These are phyloP conservation scores for Numenius phaeopus DNA, from an alignment of 2,797 vertebrate genomes.

Conservation along the genomic window DNA sequence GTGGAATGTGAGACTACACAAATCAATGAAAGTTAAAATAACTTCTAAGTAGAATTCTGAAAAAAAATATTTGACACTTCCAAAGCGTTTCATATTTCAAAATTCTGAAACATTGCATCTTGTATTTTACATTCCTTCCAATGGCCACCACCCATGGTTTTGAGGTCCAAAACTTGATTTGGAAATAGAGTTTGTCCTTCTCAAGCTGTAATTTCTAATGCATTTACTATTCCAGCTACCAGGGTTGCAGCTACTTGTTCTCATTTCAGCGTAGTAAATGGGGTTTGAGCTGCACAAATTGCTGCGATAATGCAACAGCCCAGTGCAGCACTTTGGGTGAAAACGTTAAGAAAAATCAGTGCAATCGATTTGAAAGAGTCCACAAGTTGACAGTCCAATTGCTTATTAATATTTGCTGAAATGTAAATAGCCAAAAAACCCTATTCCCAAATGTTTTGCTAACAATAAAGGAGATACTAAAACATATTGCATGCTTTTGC, in stretches of 20 bases:
- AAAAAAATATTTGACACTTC: not conserved
- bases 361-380: not conserved
- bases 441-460: not conserved
- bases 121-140: not conserved
- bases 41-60: not conserved
- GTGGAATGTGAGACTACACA: not conserved
- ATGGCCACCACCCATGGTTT: not conserved
- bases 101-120: not conserved
- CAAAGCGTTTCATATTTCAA: not conserved
- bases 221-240: not conserved
- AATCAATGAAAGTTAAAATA: not conserved
- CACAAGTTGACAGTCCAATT: not conserved
- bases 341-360: not conserved
- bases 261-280: not conserved
- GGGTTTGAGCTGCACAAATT: not conserved
- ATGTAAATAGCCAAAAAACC: not conserved
- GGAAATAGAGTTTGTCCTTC: not conserved
- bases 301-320: not conserved
- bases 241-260: not conserved
- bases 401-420: not conserved
- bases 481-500: not conserved
- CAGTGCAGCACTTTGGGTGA: not conserved
- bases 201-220: not conserved
- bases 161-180: not conserved
- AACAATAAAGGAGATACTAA: not conserved